Percentiles rank a stretch among this genome's conserved stretches.
These are phyloP conservation scores for Cassiopea andromeda DNA, from an alignment of 30 jellyfish, hydroid and myxozoan species.

Conservation along the genomic window DNA sequence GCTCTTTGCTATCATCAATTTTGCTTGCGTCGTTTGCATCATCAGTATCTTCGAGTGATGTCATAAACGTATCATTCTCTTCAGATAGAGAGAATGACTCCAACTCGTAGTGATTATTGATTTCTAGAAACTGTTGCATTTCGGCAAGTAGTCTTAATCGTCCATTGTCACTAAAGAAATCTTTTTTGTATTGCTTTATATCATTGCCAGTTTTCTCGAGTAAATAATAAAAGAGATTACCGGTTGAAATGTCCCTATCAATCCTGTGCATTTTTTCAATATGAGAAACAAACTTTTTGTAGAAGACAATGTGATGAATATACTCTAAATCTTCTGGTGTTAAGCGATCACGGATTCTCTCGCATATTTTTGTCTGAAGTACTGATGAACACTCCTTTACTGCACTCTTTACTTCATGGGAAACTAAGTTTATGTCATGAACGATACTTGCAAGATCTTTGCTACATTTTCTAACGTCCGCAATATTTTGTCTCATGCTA, in stretches of 20 bases:
- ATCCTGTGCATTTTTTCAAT: conserved; percentile 22
- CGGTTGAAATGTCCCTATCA: conserved; percentile 3
- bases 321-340: conserved; percentile 21
- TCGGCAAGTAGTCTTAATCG: conserved; percentile 2
- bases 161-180: background rate
- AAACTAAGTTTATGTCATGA: conserved; percentile 8
- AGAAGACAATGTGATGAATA: conserved; percentile 23
- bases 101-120: background rate
- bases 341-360: conserved; percentile 7
- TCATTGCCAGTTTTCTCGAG: background rate
- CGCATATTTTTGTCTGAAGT: conserved; percentile 31
- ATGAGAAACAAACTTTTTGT: conserved; percentile 14
- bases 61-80: conserved; percentile 8
- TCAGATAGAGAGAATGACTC: conserved; percentile 15
- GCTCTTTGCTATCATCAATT: background rate
- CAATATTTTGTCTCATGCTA: conserved; percentile 26
- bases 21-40: background rate
- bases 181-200: background rate
- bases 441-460: conserved; percentile 35
- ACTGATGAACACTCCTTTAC: conserved; percentile 17
- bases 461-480: conserved; percentile 27
- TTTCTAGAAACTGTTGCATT: conserved; percentile 8
- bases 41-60: background rate
- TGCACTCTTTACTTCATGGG: conserved; percentile 44
- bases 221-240: background rate